These are phyloP conservation scores for Amphiprion percula DNA, from an alignment of 2,113 vertebrate species.

Conservation along the genomic window DNA sequence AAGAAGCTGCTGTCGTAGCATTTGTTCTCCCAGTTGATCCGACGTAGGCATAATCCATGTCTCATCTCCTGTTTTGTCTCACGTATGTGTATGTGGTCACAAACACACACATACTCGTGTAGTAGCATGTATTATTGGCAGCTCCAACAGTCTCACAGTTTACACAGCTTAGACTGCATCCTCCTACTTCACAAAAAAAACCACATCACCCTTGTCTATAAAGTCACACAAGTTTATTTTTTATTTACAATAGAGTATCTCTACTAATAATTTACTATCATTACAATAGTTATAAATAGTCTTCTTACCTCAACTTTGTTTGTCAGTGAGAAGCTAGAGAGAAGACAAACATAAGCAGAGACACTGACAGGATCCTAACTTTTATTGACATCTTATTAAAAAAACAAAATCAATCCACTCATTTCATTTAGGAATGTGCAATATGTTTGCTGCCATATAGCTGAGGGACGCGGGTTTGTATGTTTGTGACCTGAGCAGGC, in stretches of 20 bases:
- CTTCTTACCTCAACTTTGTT: constrained; percentile 8
- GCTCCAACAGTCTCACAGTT: constrained; percentile 36
- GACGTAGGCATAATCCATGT: constrained; percentile 76
- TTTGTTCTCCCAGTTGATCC: constrained; percentile 76
- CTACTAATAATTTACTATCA: background rate
- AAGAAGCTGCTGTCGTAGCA: constrained; percentile 73
- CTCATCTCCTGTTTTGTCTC: constrained; percentile 69
- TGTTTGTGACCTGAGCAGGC: constrained; percentile 71
- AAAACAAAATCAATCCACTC: background rate
- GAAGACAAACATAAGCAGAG: too few relatives aligned
- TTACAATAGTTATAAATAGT: background rate
- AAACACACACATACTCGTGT: constrained; percentile 51
- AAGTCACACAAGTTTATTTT: background rate
- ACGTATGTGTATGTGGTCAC: constrained; percentile 49
- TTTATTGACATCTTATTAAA: background rate
- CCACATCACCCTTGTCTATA: background rate
- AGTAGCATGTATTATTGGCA: constrained; percentile 61
- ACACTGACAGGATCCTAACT: background rate
- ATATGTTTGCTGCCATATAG: constrained; percentile 49
- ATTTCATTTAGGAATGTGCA: constrained; percentile 2
- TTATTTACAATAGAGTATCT: background rate
- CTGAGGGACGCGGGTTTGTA: constrained; percentile 49
- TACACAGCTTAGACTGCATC: constrained; percentile 37
- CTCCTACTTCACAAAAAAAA: constrained; percentile 31
- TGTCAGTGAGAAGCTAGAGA: background rate